Base-by-base conservation (phyloP, 2,888 invertebrate genomes). In the Serrognathus titanus region DNA sequence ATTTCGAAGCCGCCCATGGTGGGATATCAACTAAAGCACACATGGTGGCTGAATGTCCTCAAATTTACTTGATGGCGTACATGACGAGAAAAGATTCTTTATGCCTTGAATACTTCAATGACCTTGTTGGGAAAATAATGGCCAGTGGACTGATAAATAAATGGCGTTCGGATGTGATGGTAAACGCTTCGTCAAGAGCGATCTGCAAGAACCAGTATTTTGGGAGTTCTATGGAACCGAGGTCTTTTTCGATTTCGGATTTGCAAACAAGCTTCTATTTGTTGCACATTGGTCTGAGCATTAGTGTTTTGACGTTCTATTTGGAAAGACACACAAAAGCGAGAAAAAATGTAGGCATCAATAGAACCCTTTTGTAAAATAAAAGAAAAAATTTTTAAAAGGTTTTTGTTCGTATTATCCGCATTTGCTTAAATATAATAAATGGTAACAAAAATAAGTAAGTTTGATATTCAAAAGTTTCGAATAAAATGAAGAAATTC, bases 11-110 rank as follows among this genome's bases (percentile, higher is more conserved):
- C 7, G n/a, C 49, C 8, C 39, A 52, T 8, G 20, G 75, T 2
- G 65, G 69, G 3, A 76, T 69, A 40, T 68, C 71, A 1, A 70
- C 73, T 40, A 67, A 68, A 59, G 64, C 73, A 13, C 74, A 77
- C 60, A 69, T 71, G 53, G 71, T 79, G 13, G 69, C 72, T 1
- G 74, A 79, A 54, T 79, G 79, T 37, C 79, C 78, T 0, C 74
- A 74, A 57, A 71, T 59, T 3, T 79, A 77, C 60, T 71, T 73
- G 39, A 69, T 79, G 11, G 75, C 74, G 0, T 79, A 75, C 60
- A 60, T 75, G 4, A 60, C 72, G 47, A 68, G 69, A 1, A 69
- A 67, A 40, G 69, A 75, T 4, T 78, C 76, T 0, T 71, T 76
- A 0, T 75, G 70, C 51, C 52, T 67, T 11, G 62, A 71, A 39